Evolutionary conservation across 2,797 vertebrate genomes (phyloP), one percentile per base, ranked within the genome.

Genomic region (Muraenolepis orangiensis): DNA sequence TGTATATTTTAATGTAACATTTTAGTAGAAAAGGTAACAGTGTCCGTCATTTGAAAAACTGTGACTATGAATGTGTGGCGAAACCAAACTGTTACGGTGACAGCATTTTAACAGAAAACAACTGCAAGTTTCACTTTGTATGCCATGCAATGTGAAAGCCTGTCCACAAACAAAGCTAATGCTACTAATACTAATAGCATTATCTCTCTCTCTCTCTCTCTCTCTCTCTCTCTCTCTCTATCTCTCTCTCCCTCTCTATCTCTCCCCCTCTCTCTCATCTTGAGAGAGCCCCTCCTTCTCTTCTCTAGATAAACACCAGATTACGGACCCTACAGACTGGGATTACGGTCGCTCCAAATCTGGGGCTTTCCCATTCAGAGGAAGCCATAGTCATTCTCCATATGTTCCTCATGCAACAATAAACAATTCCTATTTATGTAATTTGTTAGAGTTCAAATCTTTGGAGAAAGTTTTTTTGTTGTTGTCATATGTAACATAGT

Each of bases 241-340:
- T 16, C 46, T 5, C 42, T 14, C 40, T 42, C 40, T 20, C 42
- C 14, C 40, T 16, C 40, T 2, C 5, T 18, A 13, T 46, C 13
- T 18, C 40, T 20, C 42, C 20, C 16, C 6, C 16, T 20, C 42
- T 66, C 30, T 72, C 26, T 10, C 10, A 8, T 61, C 67, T 72
- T 16, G 69, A n/a, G 74, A 67, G 70, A 6, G 6, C 23, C 68
- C 18, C 29, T 36, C 30, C 30, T 57, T 11, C 10, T 61, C 66
- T 51, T 42, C 34, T 77, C 26, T 23, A 76, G 77, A 90, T 90
- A 90, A 91, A 74, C 28, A 13, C 10, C 31, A 82, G 79, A 90
- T 91, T 90, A 90, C 10, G 13, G 79, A 85, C 80, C 81, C 81
- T 86, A 69, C 83, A 86, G 86, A 87, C 66, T 82, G 74, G 78